Base-by-base conservation (phyloP, 1,140 invertebrate species). In the Hirudo medicinalis region DNA sequence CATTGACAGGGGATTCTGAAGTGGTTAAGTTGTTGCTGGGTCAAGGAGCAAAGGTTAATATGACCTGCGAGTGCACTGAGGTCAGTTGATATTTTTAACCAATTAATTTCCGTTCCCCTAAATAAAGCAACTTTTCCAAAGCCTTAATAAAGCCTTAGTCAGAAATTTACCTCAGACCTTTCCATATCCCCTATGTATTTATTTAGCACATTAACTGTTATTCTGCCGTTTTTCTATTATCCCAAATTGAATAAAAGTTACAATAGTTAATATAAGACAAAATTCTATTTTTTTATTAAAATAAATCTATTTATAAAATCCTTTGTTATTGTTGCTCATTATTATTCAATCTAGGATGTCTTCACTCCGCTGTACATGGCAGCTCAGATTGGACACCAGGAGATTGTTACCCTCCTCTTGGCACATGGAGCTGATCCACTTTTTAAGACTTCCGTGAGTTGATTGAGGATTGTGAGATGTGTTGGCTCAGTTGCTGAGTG, bases 341-440 rank as follows among this genome's bases (percentile, higher is more conserved):
- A 49, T 49, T 49, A 49, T 15, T 49, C 1, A 49, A 25, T n/a
- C 13, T 43, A 70, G 69, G 69, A 70, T 53, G 17, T 53, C 6
- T 70, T 70, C 43, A 53, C 69, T 70, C 43, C 69, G 53, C 53
- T 70, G 32, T 70, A 70, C 69, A 70, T 70, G 69, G 69, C 69
- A 22, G 19, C 69, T 27, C 69, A 70, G 53, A 54, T 49, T 54
- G 69, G 69, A 49, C 69, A 70, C n/a, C 69, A 70, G 69, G 69
- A 70, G 25, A 70, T 70, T 53, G 69, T 54, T 70, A 70, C 69
- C 40, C 53, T 70, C 4, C 49, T 70, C 19, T 53, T 70, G 36
- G 69, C 69, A 49, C 69, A 70, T 36, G 69, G 69, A 20, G 69
- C 69, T 32, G 69, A 70, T 54, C 69, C 69, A 25, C 40, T 49